Conservation (phyloP, 2,888 invertebrate genomes). For the Amiota communis region DNA sequence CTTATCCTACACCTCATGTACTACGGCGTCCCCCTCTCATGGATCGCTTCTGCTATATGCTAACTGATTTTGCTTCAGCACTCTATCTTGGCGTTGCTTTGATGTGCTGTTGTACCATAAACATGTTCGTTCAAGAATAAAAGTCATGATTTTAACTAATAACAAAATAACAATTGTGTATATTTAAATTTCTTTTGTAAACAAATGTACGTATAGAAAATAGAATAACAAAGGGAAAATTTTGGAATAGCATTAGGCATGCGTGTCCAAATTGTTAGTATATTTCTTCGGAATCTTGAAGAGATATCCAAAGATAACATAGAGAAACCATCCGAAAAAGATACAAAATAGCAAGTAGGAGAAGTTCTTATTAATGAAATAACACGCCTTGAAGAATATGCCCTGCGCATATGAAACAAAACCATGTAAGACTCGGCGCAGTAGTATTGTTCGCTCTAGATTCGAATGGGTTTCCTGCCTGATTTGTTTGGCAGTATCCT, state of each 20-base stretch:
- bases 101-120: constrained; percentile 59
- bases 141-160: no score
- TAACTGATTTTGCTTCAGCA: constrained; percentile 58
- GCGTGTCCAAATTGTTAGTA: no score
- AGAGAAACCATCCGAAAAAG: constrained; percentile 55
- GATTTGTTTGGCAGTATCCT: no score
- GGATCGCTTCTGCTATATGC: constrained; percentile 59
- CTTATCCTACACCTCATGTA: constrained; percentile 39
- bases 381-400: background rate
- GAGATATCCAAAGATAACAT: constrained; percentile 49
- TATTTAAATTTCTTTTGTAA: no score
- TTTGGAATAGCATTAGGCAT: no score
- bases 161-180: no score
- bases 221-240: background rate
- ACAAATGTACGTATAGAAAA: constrained; percentile 40
- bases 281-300: no score
- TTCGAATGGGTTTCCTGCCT: constrained; percentile 48
- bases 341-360: constrained; percentile 51
- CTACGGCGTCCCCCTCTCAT: constrained; percentile 46
- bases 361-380: constrained; percentile 58
- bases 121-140: background rate
- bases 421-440: constrained; percentile 37
- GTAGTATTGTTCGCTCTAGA: constrained; percentile 35
- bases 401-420: constrained; percentile 39
- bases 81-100: constrained; percentile 58